Evolutionary conservation across 1,140 invertebrate genomes (phyloP).

Genomic region (Monomorium pharaonis): DNA sequence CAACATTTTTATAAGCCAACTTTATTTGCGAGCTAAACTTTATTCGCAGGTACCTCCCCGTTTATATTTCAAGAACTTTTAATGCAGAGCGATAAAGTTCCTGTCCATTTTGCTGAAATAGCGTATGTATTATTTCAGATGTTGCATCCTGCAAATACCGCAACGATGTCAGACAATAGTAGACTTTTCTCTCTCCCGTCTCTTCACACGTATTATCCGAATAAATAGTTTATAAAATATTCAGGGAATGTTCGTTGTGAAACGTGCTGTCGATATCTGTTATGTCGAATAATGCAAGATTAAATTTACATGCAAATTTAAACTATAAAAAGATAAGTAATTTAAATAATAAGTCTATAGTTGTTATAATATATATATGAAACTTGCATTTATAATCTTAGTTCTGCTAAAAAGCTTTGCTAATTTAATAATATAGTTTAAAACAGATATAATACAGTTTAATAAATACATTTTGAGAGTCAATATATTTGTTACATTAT

Average conservation of each 20-base stretch:
- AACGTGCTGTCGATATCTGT: background rate
- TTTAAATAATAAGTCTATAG: background rate
- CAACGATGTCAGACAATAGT: background rate
- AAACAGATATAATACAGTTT: background rate
- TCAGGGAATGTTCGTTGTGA: background rate
- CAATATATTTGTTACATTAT: background rate
- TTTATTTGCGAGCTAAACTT: conserved; percentile 46
- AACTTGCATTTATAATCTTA: background rate
- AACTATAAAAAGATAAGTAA: background rate
- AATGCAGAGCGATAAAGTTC: conserved; percentile 20
- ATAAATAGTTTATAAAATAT: conserved; percentile 1
- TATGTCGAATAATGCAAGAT: background rate
- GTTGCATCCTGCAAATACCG: background rate
- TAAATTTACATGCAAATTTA: conserved; percentile 3
- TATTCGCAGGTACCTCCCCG: background rate
- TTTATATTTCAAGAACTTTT: conserved; percentile 33
- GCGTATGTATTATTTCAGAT: conserved; percentile 6
- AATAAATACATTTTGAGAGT: background rate
- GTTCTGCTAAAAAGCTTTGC: background rate
- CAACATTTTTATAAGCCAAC: conserved; percentile 40
- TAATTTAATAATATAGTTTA: no score
- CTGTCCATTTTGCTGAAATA: conserved; percentile 10
- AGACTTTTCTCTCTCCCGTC: background rate
- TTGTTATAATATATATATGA: background rate
- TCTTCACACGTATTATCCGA: background rate